These are phyloP conservation scores for Dione vanillae DNA, from an alignment of 2,888 invertebrate genomes.

Conservation along the genomic window DNA sequence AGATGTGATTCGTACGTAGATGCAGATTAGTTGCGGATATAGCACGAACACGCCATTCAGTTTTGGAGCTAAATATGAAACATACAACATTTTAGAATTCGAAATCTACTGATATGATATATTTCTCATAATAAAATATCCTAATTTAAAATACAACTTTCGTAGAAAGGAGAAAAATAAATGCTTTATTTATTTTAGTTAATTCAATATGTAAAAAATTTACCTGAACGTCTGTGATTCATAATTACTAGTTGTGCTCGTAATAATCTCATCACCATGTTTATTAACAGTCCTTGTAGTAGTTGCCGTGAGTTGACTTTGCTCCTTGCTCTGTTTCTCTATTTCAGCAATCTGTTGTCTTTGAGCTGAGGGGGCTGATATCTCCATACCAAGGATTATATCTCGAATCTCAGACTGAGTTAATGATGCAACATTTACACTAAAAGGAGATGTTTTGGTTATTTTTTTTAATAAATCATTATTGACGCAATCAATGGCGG, in stretches of 20 bases:
- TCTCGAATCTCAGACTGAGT: constrained; percentile 99
- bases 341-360: constrained; percentile 99
- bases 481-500: too few species aligned
- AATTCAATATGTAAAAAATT: not conserved
- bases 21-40: constrained; percentile 99
- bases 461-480: too few species aligned
- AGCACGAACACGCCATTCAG: constrained; percentile 99
- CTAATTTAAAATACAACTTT: too few species aligned
- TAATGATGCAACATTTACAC: constrained; percentile 98
- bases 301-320: constrained; percentile 98
- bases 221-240: constrained; percentile 97
- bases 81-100: not conserved
- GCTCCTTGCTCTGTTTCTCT: constrained; percentile 99
- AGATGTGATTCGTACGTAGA: constrained; percentile 98
- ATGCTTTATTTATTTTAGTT: not conserved
- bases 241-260: constrained; percentile 99
- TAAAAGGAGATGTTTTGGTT: constrained; percentile 54
- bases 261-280: constrained; percentile 99
- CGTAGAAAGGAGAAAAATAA: too few species aligned
- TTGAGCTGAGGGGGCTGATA: constrained; percentile 99
- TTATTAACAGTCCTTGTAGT: constrained; percentile 99
- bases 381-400: constrained; percentile 99
- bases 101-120: not conserved
- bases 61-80: constrained; percentile 91
- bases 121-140: not conserved